phyloP scores from a whole-genome alignment of 2,797 vertebrate genomes.

The Cuniculus paca region DNA sequence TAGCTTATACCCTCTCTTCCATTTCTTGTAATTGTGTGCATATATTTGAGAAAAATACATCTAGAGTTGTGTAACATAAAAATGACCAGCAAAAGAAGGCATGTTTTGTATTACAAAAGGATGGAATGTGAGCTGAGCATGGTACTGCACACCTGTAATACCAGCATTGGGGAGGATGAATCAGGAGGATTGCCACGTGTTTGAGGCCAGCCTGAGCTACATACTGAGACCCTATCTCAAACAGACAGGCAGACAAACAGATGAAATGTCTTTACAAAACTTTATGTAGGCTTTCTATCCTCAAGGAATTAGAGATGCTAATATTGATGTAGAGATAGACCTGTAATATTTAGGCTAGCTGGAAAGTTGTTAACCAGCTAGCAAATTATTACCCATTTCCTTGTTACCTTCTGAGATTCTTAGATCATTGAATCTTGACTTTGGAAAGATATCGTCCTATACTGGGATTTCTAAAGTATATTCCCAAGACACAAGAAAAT shows the following conservation, averaged over 20 bases:
- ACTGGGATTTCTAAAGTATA: neutral
- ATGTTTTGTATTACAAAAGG: conserved; percentile 20
- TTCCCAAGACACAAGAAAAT: conserved; percentile 23
- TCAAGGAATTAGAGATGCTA: conserved; percentile 31
- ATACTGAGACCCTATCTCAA: neutral
- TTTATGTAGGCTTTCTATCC: neutral
- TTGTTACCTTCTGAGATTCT: conserved; percentile 45
- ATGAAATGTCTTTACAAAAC: conserved; percentile 4
- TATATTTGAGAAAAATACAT: conserved; percentile 40
- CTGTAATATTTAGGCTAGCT: conserved; percentile 21
- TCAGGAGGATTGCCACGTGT: neutral
- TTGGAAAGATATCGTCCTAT: conserved; percentile 38
- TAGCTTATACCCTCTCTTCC: neutral
- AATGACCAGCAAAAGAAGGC: conserved; percentile 9
- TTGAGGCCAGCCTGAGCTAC: neutral
- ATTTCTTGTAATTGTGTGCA: conserved; percentile 40
- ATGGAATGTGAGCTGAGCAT: neutral
- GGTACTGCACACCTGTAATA: neutral
- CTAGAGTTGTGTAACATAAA: conserved; percentile 47
- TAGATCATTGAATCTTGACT: conserved; percentile 64
- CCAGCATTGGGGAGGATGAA: neutral
- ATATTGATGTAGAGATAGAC: neutral
- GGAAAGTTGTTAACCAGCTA: conserved; percentile 45
- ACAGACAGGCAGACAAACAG: neutral
- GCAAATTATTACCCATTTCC: conserved; percentile 26